Conservation (phyloP, 2,113 vertebrate species). For the Archilochus colubris region DNA sequence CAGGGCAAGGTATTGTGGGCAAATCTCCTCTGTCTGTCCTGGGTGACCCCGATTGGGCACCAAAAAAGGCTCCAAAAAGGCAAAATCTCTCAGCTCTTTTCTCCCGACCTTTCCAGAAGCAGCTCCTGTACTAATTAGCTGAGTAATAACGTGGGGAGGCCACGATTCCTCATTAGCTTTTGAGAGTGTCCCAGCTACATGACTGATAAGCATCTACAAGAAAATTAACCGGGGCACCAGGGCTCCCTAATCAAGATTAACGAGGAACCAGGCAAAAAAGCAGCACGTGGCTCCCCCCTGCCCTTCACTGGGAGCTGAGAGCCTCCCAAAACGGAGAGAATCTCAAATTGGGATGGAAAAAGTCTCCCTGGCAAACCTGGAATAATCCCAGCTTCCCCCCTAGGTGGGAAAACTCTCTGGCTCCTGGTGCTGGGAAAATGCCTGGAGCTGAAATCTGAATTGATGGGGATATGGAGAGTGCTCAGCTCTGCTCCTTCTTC, state of each 20-base stretch:
- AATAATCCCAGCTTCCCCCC: neutral
- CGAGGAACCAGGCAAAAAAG: neutral
- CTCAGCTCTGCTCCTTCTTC: neutral
- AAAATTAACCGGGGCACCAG: constrained; percentile 58
- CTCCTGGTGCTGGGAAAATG: neutral
- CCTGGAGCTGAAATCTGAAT: neutral
- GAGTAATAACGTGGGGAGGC: constrained; percentile 39
- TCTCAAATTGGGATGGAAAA: neutral
- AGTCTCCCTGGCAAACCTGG: neutral
- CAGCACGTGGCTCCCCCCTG: neutral
- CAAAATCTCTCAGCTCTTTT: neutral
- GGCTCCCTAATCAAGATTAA: constrained; percentile 68
- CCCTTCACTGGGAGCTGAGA: neutral
- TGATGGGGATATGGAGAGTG: rapidly evolving
- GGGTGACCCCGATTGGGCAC: neutral
- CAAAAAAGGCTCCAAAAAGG: neutral
- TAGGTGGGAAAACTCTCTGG: neutral
- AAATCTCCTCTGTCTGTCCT: neutral
- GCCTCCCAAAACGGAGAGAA: neutral
- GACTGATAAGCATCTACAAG: constrained; percentile 63
- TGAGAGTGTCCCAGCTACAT: constrained; percentile 44
- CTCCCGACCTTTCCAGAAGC: constrained; percentile 16
- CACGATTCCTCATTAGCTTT: constrained; percentile 63
- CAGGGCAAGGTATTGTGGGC: neutral
- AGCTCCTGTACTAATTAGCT: constrained; percentile 63